Percentiles rank a stretch among this genome's conserved stretches.
Evolutionary conservation across 2,113 vertebrate genomes (phyloP).

Genomic region (Charadrius vociferus): DNA sequence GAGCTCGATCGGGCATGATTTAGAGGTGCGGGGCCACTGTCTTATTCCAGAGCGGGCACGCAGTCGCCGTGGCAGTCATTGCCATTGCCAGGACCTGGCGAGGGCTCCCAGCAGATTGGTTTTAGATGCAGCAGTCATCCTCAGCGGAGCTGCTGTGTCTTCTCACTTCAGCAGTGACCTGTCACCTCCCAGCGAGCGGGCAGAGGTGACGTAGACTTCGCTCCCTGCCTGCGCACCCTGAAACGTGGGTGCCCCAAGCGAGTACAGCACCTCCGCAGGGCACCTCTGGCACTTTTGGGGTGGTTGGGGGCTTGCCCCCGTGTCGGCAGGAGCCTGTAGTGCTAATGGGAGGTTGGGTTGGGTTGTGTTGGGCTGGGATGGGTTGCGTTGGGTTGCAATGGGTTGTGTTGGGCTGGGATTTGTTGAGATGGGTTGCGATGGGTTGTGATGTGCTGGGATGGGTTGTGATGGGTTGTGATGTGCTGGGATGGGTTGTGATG

Average conservation of each 20-base stretch:
- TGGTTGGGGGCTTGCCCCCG: rapidly evolving
- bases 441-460: no score
- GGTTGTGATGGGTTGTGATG: no score
- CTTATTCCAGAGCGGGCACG: background rate
- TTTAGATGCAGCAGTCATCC: background rate
- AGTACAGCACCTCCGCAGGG: no score
- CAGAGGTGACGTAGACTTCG: background rate
- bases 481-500: no score
- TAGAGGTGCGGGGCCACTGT: rapidly evolving
- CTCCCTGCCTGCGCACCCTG: background rate
- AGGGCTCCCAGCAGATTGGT: background rate
- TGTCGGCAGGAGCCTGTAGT: background rate
- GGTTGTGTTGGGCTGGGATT: no score
- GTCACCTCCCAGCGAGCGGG: background rate
- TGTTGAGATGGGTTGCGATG: no score
- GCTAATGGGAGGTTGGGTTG: background rate
- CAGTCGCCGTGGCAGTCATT: rapidly evolving
- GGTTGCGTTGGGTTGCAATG: no score
- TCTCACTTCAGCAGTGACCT: background rate
- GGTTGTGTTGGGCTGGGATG: no score
- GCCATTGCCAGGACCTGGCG: rapidly evolving
- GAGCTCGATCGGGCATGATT: background rate
- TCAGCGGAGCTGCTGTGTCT: rapidly evolving
- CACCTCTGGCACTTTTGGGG: no score
- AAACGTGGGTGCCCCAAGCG: background rate